Evolutionary conservation across 2,888 invertebrate species (phyloP), one percentile per base, ranked within the genome.

Genomic region (Acanthacorydalis orientalis): DNA sequence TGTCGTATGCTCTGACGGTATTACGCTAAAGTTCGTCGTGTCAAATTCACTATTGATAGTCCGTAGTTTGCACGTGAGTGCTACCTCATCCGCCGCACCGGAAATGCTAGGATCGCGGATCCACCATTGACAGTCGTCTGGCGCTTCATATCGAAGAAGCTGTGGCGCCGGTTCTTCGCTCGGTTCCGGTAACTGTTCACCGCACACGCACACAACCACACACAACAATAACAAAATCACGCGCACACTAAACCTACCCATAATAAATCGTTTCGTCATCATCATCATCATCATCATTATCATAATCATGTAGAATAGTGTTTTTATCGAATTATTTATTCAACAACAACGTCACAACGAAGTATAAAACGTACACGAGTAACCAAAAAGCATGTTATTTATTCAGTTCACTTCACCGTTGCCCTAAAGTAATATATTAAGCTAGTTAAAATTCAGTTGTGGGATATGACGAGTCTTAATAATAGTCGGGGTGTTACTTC

Each of bases 31-130:
- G 68, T 89, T 89, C 34, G 87, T 90, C 53, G 83, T 84, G 65
- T 83, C 88, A 62, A 82, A 85, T 64, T 85, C 88, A 70, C 86
- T 86, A 67, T 88, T 86, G 60, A 88, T 84, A 45, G 87, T 82
- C 56, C 88, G 73, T 58, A 88, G 72, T 67, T 83, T 78, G 68
- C 88, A 84, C 51, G 79, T 80, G 53, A 86, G 73, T 14, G 82
- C 78, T 52, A 86, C 83, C 67, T 87, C 83, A 56, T 80, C 78
- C 50, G 62, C 64, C 11, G 64, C 65, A 53, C 59, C 64, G 53
- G 70, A 72, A 56, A 67, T 72, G 48, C 70, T 75, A 52, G 72
- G 74, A 59, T 73, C 79, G 54, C 74, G 67, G 38, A 80, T 62
- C 77, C 78, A 78, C 83, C 83, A 83, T 60, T 83, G 80, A 59